phyloP scores from a whole-genome alignment of 2,888 invertebrate species.

The Trichacis sp. region DNA sequence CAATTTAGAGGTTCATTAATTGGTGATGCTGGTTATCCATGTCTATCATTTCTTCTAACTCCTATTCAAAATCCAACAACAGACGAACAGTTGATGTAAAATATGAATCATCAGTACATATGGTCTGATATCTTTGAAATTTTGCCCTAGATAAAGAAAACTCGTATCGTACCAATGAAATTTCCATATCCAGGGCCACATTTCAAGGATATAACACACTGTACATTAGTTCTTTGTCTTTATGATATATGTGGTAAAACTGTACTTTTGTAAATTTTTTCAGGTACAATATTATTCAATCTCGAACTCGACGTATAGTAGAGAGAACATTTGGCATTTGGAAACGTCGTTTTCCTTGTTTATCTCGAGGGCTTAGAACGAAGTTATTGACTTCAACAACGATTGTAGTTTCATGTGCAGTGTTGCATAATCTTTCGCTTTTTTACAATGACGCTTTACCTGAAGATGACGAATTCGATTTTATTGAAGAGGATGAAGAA shows the following conservation, averaged over 20 bases:
- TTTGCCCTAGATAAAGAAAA: no score
- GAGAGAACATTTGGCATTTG: slow-evolving; percentile 33
- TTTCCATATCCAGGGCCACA: no score
- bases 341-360: slow-evolving; percentile 38
- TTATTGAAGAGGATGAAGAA: slow-evolving; percentile 8
- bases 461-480: slow-evolving; percentile 29
- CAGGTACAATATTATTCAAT: slow-evolving; percentile 26
- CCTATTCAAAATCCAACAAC: slow-evolving; percentile 28
- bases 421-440: slow-evolving; percentile 38
- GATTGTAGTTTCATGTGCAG: slow-evolving; percentile 40
- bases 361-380: slow-evolving; percentile 27
- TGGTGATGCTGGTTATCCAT: slow-evolving; percentile 38
- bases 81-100: slow-evolving; percentile 17
- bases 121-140: no score
- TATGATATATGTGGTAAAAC: no score
- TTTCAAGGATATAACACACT: no score
- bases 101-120: no score
- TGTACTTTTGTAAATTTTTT: not conserved
- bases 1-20: slow-evolving; percentile 28
- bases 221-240: no score
- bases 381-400: slow-evolving; percentile 36
- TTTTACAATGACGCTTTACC: slow-evolving; percentile 27
- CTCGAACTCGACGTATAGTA: slow-evolving; percentile 34
- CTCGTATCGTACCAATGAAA: no score
- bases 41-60: slow-evolving; percentile 33